Conservation (phyloP, 2,113 vertebrate species). For the Hypocryptadius cinnamomeus region DNA sequence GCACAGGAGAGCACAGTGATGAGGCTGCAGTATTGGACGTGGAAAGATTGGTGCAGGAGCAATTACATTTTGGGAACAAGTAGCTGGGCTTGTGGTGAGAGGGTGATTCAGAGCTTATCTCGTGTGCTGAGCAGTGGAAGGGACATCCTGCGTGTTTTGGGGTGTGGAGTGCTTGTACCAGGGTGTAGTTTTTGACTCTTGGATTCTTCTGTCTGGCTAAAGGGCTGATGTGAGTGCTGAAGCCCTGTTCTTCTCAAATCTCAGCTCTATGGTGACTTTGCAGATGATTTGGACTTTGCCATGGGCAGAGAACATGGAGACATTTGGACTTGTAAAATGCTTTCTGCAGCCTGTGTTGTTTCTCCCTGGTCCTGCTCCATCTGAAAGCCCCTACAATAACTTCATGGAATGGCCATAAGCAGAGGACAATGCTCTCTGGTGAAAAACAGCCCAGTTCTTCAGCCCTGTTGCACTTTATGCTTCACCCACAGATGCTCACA, state of each 20-base stretch:
- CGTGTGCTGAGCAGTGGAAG: not conserved
- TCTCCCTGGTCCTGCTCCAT: not conserved
- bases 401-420: not conserved
- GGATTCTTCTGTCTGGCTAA: not conserved
- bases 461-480: rapidly evolving
- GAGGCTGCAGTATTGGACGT: not conserved
- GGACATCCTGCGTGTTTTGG: not conserved
- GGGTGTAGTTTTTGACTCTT: not conserved
- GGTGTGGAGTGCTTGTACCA: not conserved
- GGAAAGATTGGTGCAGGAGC: not conserved
- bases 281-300: not conserved
- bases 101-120: not conserved
- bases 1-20: not conserved
- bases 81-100: not conserved
- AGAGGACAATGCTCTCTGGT: rapidly evolving
- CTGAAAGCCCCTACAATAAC: not conserved
- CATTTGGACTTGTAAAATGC: not conserved
- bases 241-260: not conserved
- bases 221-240: not conserved
- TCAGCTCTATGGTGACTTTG: not conserved
- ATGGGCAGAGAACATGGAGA: not conserved
- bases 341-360: not conserved
- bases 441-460: not conserved
- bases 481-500: not conserved
- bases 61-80: not conserved